phyloP scores from a whole-genome alignment of 2,113 vertebrate species.

The Crotophaga sulcirostris region DNA sequence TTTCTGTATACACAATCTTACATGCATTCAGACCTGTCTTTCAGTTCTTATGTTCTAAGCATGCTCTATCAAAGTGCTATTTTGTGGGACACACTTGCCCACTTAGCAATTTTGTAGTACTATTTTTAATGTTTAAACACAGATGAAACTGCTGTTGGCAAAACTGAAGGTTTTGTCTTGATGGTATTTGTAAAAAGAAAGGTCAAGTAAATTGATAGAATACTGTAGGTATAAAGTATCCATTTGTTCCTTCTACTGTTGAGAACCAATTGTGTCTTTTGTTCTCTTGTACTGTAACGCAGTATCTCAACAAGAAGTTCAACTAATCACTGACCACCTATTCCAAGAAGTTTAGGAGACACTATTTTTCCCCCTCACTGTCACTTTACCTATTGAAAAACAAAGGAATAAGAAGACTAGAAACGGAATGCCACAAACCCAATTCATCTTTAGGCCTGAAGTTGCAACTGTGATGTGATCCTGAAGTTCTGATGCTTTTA shows the following conservation, averaged over 20 bases:
- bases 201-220: background rate
- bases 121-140: background rate
- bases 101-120: background rate
- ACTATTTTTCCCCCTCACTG: background rate
- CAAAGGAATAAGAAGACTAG: background rate
- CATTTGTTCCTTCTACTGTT: conserved; percentile 34
- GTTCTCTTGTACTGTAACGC: background rate
- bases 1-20: background rate
- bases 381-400: background rate
- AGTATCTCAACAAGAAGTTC: conserved; percentile 11
- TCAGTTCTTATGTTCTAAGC: background rate
- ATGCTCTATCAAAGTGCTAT: background rate
- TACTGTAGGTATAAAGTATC: background rate
- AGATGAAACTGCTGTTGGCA: background rate
- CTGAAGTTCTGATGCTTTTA: background rate
- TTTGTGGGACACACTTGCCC: background rate
- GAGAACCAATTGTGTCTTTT: conserved; percentile 23
- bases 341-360: background rate
- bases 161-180: conserved; percentile 25
- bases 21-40: background rate
- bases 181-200: background rate
- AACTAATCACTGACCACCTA: background rate
- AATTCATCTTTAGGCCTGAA: background rate
- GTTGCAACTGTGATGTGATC: background rate
- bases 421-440: background rate